Evolutionary conservation across 64 coral and sea anemone genomes (phyloP), one percentile per base, ranked within the genome.

Genomic region (Actinia equina): DNA sequence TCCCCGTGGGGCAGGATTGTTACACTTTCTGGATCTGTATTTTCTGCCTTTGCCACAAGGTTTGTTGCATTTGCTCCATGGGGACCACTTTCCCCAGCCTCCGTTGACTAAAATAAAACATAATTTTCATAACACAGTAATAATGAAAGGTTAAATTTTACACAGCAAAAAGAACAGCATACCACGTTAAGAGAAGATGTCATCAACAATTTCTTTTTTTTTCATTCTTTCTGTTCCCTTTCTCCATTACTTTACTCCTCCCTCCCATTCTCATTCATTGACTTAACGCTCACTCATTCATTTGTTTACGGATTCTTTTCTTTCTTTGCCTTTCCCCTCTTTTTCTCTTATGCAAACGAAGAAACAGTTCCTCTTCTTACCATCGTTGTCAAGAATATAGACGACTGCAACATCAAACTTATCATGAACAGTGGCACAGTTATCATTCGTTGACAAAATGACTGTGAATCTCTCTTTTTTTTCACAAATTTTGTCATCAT

Each of bases 11-110:
- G 45, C 65, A 44, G 91, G 91, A 30, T 92, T 88, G 79, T 82
- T 83, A 37, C 91, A 88, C 30, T 59, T 57, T 51, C 91, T 30
- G 0, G 20, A 57, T 54, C 86, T 83, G 27, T 27, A 25, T 4
- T 88, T 79, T 11, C 44, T 60, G 1, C 91, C 91, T 20, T 15
- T 17, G 53, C 82, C 79, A 27, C 91, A 92, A 30, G 59, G 55
- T 14, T 19, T 69, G 9, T 43, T 46, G 53, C 91, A 88, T 11
- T 46, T 52, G 19, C 86, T 57, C 80, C 77, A 92, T 17, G 12
- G 45, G 1, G 86, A 27, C 91, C 91, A 92, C n/a, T 84, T 51
- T 43, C 79, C 49, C 91, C 91, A 92, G 0, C 77, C 58, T 1
- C 91, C 86, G 22, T 92, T 78, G 0, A 92, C 91, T 88, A 45